Evolutionary conservation across 1,140 invertebrate genomes (phyloP).

Genomic region (roundworm (Caenorhabditis elegans)): DNA sequence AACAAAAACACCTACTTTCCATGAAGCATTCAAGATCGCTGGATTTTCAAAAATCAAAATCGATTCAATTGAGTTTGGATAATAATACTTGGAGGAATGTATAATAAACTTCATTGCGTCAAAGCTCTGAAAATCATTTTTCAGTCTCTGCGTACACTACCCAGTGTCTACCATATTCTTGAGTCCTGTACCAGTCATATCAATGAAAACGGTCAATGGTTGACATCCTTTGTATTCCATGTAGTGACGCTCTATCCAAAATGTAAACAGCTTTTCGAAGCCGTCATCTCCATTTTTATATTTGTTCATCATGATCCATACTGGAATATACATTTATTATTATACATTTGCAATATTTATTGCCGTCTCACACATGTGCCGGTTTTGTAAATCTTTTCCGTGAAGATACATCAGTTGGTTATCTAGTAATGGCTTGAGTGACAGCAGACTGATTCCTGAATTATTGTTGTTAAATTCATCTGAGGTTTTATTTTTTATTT

Average conservation of each 20-base stretch:
- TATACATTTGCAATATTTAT: not conserved
- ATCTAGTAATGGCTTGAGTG: slow-evolving; percentile 41
- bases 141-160: not conserved
- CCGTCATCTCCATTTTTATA: slow-evolving; percentile 41
- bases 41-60: slow-evolving; percentile 38
- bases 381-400: slow-evolving; percentile 41
- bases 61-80: slow-evolving; percentile 19
- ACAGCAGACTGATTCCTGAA: slow-evolving; percentile 43
- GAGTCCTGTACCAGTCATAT: slow-evolving; percentile 30
- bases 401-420: slow-evolving; percentile 46
- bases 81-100: slow-evolving; percentile 39
- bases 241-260: slow-evolving; percentile 48
- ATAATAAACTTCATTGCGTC: slow-evolving; percentile 42
- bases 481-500: not conserved
- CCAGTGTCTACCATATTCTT: slow-evolving; percentile 38
- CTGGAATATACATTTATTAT: slow-evolving; percentile 32
- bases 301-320: slow-evolving; percentile 46
- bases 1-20: slow-evolving; percentile 33
- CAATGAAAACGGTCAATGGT: slow-evolving; percentile 29
- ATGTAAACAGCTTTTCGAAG: slow-evolving; percentile 43
- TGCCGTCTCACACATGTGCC: slow-evolving; percentile 34
- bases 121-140: slow-evolving; percentile 29
- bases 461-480: not conserved
- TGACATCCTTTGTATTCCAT: slow-evolving; percentile 41
- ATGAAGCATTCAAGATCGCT: slow-evolving; percentile 37